These are phyloP conservation scores for Yponomeuta evonymella DNA, from an alignment of 2,888 invertebrate species.

Conservation along the genomic window DNA sequence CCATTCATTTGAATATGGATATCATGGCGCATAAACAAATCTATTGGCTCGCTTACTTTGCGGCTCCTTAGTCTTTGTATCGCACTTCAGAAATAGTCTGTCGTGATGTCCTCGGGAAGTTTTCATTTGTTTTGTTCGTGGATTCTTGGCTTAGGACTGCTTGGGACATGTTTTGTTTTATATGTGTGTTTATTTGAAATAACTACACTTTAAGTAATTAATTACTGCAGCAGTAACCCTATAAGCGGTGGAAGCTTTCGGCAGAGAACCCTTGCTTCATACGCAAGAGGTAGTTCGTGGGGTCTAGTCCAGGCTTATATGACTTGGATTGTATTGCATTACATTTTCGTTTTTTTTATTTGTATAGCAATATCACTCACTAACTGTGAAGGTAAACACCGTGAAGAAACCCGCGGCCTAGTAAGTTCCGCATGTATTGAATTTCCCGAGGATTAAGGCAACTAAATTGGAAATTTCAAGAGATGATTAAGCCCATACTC, in stretches of 20 bases:
- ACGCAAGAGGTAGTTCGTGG: too few relatives aligned
- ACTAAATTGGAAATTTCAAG: too few relatives aligned
- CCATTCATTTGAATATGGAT: constrained; percentile 2
- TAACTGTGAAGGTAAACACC: too few relatives aligned
- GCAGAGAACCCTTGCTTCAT: too few relatives aligned
- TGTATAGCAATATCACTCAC: too few relatives aligned
- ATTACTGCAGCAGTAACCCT: background rate
- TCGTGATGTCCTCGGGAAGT: constrained; percentile 2
- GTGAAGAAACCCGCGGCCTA: too few relatives aligned
- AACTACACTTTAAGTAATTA: background rate
- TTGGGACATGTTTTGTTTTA: background rate
- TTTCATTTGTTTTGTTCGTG: background rate
- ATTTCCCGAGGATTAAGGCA: too few relatives aligned
- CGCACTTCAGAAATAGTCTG: background rate
- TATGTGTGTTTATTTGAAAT: background rate
- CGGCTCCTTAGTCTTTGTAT: constrained; percentile 6
- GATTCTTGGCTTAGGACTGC: background rate
- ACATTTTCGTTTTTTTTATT: too few relatives aligned
- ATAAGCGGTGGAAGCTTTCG: background rate
- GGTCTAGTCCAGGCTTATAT: too few relatives aligned
- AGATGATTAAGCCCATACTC: too few relatives aligned
- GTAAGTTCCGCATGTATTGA: too few relatives aligned
- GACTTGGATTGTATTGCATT: too few relatives aligned
- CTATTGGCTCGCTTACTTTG: constrained; percentile 3
- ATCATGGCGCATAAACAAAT: constrained; percentile 12